Base-by-base conservation (phyloP, 1,140 invertebrate genomes). In the Drosophila paulistorum region DNA sequence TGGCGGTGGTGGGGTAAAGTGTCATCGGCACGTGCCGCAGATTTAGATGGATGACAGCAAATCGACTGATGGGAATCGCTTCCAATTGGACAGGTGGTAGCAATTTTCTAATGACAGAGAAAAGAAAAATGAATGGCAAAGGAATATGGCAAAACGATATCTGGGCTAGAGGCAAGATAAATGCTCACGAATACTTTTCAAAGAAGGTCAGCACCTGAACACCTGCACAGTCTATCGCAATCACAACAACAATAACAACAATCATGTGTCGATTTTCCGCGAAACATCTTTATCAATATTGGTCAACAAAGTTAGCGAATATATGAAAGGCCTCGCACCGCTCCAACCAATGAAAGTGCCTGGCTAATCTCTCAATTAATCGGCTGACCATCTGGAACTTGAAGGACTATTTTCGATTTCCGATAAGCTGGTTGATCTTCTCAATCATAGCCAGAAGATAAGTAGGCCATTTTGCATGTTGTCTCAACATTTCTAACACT, bases 271-370 rank as follows among this genome's bases (percentile, higher is more conserved):
- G 30, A 7, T 59, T 39, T 59, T 37, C 57, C 57, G 3, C 10
- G 11, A 37, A 59, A 33, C 57, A 37, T 59, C 33, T 59, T 59
- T 59, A 59, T 59, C 57, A 59, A 39, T 20, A 39, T 59, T 59
- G 57, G 45, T 35, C 14, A 35, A 59, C 57, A 35, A 35, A 37
- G 57, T 58, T 17, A 9, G 17, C 57, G 2, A 33, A 26, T 17
- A 10, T 6, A 26, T 11, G 5, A 33, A 57, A 57, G 26, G 45
- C 33, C 9, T 3, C 35, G 10, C 10, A 37, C 35, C 10, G 10
- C 9, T 37, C 9, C 35, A 9, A 11, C 0, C 35, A 10, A 11
- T 37, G 7, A 37, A 11, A 10, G 55, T n/a, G n/a, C 6, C 30
- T 30, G 30, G 30, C 30, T 30, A 30, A 30, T 30, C 30, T 30